These are phyloP conservation scores for Himalopsyche tibetana DNA, from an alignment of 2,888 invertebrate genomes.

Conservation along the genomic window DNA sequence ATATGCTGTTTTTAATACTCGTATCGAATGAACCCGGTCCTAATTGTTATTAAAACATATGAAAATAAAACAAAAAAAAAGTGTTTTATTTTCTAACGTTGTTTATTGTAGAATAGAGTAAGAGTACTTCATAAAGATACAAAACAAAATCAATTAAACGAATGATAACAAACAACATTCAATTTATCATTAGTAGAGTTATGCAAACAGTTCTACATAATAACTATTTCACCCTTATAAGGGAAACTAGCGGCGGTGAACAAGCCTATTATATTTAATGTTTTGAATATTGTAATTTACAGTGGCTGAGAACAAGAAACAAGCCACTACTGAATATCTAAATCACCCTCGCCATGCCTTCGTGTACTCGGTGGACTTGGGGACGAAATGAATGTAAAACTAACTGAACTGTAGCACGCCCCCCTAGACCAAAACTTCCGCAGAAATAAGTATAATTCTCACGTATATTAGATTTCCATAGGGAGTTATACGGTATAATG, in stretches of 20 bases:
- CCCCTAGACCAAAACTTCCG: slow-evolving; percentile 27
- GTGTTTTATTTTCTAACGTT: too few relatives aligned
- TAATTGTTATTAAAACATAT: too few relatives aligned
- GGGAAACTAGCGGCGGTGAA: slow-evolving; percentile 13
- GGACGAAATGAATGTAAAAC: slow-evolving; percentile 31
- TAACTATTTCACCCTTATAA: slow-evolving; percentile 8
- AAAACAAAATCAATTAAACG: too few relatives aligned
- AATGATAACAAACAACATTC: too few relatives aligned
- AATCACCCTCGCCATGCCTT: slow-evolving; percentile 19
- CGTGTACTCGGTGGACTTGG: background rate
- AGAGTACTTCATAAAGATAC: too few relatives aligned
- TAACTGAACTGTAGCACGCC: slow-evolving; percentile 5
- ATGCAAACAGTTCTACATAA: background rate
- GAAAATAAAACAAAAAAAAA: too few relatives aligned
- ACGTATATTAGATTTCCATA: slow-evolving; percentile 30
- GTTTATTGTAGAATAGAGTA: too few relatives aligned
- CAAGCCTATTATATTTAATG: slow-evolving; percentile 34
- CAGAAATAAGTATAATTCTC: slow-evolving; percentile 13
- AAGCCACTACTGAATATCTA: slow-evolving; percentile 29
- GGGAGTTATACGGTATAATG: slow-evolving; percentile 16
- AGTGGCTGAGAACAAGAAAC: slow-evolving; percentile 18
- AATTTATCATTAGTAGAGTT: background rate
- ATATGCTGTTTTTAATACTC: too few relatives aligned
- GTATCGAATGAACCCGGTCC: too few relatives aligned
- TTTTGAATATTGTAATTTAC: slow-evolving; percentile 34